A percentile compares a stretch with the other conserved stretches of the same genome.
Conservation (phyloP, 2,888 invertebrate species). For the Agrochola lota region DNA sequence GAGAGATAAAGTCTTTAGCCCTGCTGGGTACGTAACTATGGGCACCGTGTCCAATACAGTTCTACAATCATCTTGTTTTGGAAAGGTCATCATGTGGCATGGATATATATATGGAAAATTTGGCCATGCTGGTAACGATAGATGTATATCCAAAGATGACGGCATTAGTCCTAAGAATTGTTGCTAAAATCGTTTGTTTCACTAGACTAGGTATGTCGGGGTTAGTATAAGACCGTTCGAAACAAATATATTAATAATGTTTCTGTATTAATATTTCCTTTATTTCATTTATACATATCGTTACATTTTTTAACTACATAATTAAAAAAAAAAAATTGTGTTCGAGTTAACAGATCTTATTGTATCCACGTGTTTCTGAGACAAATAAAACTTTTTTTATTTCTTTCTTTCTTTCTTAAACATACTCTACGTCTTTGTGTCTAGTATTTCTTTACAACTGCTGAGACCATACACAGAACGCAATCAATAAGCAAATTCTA, state of each 20-base stretch:
- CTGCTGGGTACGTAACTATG: background rate
- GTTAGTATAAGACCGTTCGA: background rate
- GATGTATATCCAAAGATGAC: background rate
- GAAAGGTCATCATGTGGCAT: background rate
- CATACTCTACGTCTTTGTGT: background rate
- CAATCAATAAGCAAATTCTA: constrained; percentile 6
- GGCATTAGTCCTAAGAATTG: background rate
- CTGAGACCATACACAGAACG: background rate
- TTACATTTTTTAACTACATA: too few species aligned
- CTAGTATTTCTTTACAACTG: background rate
- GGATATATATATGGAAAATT: background rate
- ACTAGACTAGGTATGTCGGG: too few species aligned
- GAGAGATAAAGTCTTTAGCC: background rate
- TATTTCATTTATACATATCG: too few species aligned
- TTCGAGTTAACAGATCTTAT: background rate
- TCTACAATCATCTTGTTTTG: background rate
- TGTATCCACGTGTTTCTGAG: too few species aligned
- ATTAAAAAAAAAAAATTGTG: too few species aligned
- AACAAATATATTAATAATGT: too few species aligned
- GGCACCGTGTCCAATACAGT: background rate
- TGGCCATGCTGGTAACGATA: background rate
- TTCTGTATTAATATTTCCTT: too few species aligned
- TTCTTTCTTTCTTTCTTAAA: background rate
- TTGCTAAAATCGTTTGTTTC: background rate
- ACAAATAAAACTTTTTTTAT: background rate